phyloP scores from a whole-genome alignment of 2,888 invertebrate species.

The Stictocephala bisonia region DNA sequence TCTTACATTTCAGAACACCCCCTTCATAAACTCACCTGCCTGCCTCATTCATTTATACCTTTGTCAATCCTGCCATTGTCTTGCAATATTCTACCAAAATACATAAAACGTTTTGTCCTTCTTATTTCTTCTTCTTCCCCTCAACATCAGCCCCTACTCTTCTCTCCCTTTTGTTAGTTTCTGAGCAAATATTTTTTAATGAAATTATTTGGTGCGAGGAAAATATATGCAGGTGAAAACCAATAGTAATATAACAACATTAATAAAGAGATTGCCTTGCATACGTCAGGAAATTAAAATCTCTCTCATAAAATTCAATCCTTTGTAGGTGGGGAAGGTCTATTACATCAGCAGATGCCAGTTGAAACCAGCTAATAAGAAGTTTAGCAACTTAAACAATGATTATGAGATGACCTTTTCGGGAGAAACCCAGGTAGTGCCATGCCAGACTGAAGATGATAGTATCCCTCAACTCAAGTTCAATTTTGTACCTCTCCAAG shows the following conservation, averaged over 20 bases:
- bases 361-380: constrained; percentile 95
- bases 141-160: no score
- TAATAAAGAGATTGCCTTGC: no score
- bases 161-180: no score
- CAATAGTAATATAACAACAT: not conserved
- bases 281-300: no score
- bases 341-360: constrained; percentile 88
- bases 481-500: constrained; percentile 66
- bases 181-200: no score
- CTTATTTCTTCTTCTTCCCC: no score
- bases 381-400: constrained; percentile 84
- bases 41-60: not conserved
- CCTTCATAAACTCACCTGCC: no score
- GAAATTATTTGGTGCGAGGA: no score
- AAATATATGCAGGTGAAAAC: no score
- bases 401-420: constrained; percentile 96
- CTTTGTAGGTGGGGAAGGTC: constrained; percentile 77
- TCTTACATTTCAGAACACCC: not conserved
- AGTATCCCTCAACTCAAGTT: constrained; percentile 86
- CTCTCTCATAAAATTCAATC: not conserved
- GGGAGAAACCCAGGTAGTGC: constrained; percentile 73
- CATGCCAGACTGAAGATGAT: constrained; percentile 68
- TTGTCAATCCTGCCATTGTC: no score
- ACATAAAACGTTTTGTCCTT: no score
- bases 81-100: no score